Evolutionary conservation across 2,888 invertebrate species (phyloP).

Genomic region (Epirrhoe alternata): DNA sequence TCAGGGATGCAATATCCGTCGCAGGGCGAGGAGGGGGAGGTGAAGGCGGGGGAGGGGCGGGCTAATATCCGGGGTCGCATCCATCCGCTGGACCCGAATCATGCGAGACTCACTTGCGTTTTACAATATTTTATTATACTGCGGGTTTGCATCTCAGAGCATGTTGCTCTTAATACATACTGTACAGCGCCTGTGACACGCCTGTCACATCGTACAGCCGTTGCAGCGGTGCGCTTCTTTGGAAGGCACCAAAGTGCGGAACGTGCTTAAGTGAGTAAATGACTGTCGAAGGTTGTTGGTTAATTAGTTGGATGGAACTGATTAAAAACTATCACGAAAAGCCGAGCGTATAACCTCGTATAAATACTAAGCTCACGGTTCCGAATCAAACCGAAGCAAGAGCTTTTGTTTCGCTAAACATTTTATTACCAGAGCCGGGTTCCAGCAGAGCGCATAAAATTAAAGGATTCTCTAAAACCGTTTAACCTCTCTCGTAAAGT

Average conservation of each 20-base stretch:
- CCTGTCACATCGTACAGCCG: too few species aligned
- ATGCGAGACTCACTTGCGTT: constrained; percentile 6
- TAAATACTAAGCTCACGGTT: background rate
- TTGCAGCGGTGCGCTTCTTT: too few species aligned
- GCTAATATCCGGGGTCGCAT: constrained; percentile 17
- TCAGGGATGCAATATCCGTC: constrained; percentile 56
- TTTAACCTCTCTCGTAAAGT: constrained; percentile 21
- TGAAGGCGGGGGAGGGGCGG: constrained; percentile 26
- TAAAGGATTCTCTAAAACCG: constrained; percentile 22
- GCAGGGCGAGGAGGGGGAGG: constrained; percentile 38
- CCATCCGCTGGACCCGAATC: constrained; percentile 31
- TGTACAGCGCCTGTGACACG: too few species aligned
- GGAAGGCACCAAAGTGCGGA: too few species aligned
- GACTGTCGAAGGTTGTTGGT: background rate
- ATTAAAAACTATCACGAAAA: background rate
- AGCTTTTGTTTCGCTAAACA: background rate
- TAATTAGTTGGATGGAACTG: background rate
- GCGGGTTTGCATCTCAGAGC: constrained; percentile 1
- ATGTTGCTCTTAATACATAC: background rate
- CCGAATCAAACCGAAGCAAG: background rate
- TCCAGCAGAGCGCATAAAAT: constrained; percentile 9
- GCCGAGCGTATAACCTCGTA: background rate
- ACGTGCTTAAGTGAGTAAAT: too few species aligned
- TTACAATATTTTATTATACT: constrained; percentile 14
- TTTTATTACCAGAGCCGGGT: background rate